Evolutionary conservation across 1,140 invertebrate genomes (phyloP).

Genomic region (Monomorium pharaonis): DNA sequence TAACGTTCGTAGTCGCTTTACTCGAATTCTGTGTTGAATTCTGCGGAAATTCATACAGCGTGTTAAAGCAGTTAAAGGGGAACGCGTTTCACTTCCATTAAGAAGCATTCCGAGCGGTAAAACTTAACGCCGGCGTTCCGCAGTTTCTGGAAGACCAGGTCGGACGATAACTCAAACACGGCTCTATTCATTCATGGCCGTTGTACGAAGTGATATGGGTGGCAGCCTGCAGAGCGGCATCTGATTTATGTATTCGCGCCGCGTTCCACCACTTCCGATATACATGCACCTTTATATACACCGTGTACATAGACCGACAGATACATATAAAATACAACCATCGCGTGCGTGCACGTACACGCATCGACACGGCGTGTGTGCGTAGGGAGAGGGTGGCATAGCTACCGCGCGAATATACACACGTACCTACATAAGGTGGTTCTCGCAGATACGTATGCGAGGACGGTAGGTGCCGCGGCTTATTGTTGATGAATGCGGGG

Average conservation of each 20-base stretch:
- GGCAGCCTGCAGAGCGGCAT: slow-evolving; percentile 75
- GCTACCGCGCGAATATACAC: slow-evolving; percentile 23
- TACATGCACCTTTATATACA: slow-evolving; percentile 44
- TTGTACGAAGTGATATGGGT: slow-evolving; percentile 79
- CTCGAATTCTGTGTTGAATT: neutral
- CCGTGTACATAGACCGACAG: slow-evolving; percentile 23
- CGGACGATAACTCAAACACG: slow-evolving; percentile 78
- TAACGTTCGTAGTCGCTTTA: neutral
- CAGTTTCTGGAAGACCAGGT: slow-evolving; percentile 65
- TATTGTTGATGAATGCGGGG: slow-evolving; percentile 74
- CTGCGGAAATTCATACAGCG: neutral
- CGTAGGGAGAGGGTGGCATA: neutral
- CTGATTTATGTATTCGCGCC: slow-evolving; percentile 78
- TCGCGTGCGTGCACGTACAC: slow-evolving; percentile 21
- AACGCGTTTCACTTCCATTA: slow-evolving; percentile 25
- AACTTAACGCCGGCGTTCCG: slow-evolving; percentile 47
- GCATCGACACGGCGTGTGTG: neutral
- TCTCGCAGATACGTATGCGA: slow-evolving; percentile 10
- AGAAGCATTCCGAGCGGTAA: slow-evolving; percentile 38
- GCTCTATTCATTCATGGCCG: slow-evolving; percentile 79
- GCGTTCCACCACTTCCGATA: slow-evolving; percentile 63
- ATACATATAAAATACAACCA: slow-evolving; percentile 42
- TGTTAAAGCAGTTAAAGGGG: slow-evolving; percentile 5
- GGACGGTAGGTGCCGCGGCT: slow-evolving; percentile 63
- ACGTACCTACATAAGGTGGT: neutral